A percentile compares a stretch with the other conserved stretches of the same genome.
These are phyloP conservation scores for Eufriesea mexicana DNA, from an alignment of 1,140 invertebrate genomes.

Conservation along the genomic window DNA sequence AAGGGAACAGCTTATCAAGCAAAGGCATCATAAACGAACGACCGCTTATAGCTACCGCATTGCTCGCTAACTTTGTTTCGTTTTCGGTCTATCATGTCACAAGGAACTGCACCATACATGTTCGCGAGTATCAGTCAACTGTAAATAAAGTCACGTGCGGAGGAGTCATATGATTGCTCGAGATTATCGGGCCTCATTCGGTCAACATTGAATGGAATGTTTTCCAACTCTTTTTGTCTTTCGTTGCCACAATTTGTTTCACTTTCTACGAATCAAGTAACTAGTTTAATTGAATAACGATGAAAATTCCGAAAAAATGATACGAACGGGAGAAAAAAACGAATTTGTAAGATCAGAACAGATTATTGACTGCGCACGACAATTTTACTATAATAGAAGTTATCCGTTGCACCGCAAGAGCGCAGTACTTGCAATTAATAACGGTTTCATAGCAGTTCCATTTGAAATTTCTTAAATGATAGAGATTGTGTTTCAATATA, in stretches of 20 bases:
- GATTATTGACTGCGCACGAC: conserved; percentile 8
- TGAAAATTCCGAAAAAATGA: background rate
- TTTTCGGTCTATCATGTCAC: conserved; percentile 75
- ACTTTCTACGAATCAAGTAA: background rate
- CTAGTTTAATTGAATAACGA: conserved; percentile 10
- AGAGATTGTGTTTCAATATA: background rate
- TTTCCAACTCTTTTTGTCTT: background rate
- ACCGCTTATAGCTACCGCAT: conserved; percentile 68
- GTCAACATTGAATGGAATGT: conserved; percentile 15
- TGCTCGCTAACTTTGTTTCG: conserved; percentile 67
- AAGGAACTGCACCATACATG: conserved; percentile 75
- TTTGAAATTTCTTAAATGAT: background rate
- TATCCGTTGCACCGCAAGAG: background rate
- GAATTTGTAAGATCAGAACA: background rate
- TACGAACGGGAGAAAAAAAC: background rate
- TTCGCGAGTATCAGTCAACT: conserved; percentile 74
- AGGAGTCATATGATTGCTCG: conserved; percentile 83
- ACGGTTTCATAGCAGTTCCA: too few species aligned
- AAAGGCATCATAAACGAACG: conserved; percentile 81
- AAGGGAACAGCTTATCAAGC: conserved; percentile 80
- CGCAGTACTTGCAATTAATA: background rate
- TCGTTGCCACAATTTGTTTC: background rate
- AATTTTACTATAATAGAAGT: background rate
- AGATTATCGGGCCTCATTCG: conserved; percentile 64
- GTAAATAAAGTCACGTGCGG: conserved; percentile 85